phyloP scores from a whole-genome alignment of 2,113 vertebrate species.

The Lycaon pictus region DNA sequence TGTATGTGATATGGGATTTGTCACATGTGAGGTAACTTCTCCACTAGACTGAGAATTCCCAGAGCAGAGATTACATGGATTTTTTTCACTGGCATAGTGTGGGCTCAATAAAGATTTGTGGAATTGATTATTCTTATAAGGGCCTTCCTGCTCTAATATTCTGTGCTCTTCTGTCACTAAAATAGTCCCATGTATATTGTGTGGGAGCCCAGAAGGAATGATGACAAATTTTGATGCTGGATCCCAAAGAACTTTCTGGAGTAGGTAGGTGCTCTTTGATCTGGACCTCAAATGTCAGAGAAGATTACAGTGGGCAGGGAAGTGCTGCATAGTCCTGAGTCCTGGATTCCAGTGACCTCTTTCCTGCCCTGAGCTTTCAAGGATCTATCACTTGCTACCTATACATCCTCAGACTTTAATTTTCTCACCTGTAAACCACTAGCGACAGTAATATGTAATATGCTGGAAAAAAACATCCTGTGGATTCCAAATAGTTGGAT shows the following conservation, averaged over 20 bases:
- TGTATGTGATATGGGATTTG: background rate
- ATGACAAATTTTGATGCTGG: slow-evolving; percentile 27
- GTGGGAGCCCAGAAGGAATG: background rate
- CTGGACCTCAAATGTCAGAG: slow-evolving; percentile 20
- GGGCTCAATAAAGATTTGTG: background rate
- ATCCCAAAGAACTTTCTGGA: slow-evolving; percentile 3
- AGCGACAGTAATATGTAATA: background rate
- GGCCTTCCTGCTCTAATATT: background rate
- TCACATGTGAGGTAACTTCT: background rate
- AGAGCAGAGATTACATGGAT: background rate
- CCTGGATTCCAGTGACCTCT: background rate
- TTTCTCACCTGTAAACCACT: background rate
- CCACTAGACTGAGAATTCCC: background rate
- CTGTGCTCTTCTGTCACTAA: slow-evolving; percentile 28
- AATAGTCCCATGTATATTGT: background rate
- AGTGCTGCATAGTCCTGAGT: background rate
- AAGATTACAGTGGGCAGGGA: background rate
- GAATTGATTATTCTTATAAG: background rate
- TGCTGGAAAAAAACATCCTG: background rate
- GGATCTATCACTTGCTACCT: background rate
- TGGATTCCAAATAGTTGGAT: slow-evolving; percentile 25
- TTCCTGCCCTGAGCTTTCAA: background rate
- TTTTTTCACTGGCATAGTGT: background rate
- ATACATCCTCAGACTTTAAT: background rate
- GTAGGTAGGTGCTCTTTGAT: background rate